phyloP scores from a whole-genome alignment of 2,888 invertebrate species.

The Spisula subtruncata region DNA sequence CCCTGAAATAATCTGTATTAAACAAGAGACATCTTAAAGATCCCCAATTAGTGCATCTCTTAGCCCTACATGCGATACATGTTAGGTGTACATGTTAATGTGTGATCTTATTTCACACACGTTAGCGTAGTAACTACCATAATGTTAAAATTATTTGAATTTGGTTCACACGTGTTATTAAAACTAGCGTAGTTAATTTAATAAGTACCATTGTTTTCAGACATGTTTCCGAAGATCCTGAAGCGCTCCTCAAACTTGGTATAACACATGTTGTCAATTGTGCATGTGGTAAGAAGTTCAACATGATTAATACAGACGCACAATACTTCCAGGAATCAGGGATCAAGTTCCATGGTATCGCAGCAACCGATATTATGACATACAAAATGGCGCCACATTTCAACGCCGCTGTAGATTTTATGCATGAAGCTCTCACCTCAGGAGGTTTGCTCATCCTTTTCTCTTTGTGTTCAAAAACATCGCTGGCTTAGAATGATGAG shows the following conservation, averaged over 20 bases:
- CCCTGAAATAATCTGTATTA: too few species aligned
- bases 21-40: too few species aligned
- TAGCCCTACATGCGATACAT: too few species aligned
- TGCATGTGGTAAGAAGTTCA: slow-evolving; percentile 91
- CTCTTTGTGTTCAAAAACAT: too few species aligned
- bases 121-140: too few species aligned
- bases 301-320: slow-evolving; percentile 93
- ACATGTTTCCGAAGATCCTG: slow-evolving; percentile 93
- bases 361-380: slow-evolving; percentile 92
- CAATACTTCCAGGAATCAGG: slow-evolving; percentile 92
- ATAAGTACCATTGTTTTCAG: slow-evolving; percentile 88
- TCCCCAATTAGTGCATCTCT: too few species aligned
- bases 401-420: slow-evolving; percentile 93
- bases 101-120: too few species aligned
- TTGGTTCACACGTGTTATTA: too few species aligned
- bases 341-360: slow-evolving; percentile 93
- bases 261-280: slow-evolving; percentile 95
- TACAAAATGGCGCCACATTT: slow-evolving; percentile 94
- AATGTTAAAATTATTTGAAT: too few species aligned
- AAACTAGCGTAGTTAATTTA: too few species aligned
- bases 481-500: too few species aligned
- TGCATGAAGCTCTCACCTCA: slow-evolving; percentile 90
- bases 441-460: slow-evolving; percentile 73
- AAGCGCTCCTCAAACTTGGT: slow-evolving; percentile 92
- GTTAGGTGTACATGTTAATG: too few species aligned